Evolutionary conservation across 2,888 invertebrate species (phyloP), one percentile per base, ranked within the genome.

Genomic region (Agriopis marginaria): DNA sequence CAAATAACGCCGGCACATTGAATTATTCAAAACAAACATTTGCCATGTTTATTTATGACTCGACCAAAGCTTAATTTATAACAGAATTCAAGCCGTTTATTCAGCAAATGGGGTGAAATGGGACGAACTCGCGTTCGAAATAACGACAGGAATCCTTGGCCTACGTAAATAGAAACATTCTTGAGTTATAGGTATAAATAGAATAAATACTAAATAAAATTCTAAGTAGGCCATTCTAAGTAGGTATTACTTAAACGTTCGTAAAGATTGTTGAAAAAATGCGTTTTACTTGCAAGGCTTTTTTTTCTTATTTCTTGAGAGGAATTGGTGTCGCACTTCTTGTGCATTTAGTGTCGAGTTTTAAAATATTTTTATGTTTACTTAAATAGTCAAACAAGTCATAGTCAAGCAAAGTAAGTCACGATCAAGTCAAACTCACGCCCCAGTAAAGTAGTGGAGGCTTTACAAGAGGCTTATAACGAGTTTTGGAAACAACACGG

Each of bases 1-100:
- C 72, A 55, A 79, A 78, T 80, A 78, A 75, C 68, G 68, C 70
- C 68, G 69, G 64, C 71, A 73, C 74, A 67, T 77, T 80, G 75
- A 79, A 79, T 81, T 75, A 79, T 80, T 79, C 76, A 80, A 74
- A 68, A 75, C 74, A 72, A 72, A 70, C 73, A 75, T 72, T 70
- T 61, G 44, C 66, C 49, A 70, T 74, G 72, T 75, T 71, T 76
- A 75, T 72, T 76, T 73, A 73, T 71, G 70, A 69, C 53, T 68
- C 62, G 55, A 67, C 65, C 66, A 53, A 66, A 70, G 69, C 56
- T 70, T 68, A 66, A 73, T 75, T 73, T 73, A 71, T 72, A 68
- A 63, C 44, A 63, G 70, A 70, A 68, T 69, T 71, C 55, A 59
- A 71, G 63, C 66, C 61, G 59, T 63, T 65, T 62, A 68, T 59